phyloP scores from a whole-genome alignment of 2,113 vertebrate species.

The Willisornis vidua region DNA sequence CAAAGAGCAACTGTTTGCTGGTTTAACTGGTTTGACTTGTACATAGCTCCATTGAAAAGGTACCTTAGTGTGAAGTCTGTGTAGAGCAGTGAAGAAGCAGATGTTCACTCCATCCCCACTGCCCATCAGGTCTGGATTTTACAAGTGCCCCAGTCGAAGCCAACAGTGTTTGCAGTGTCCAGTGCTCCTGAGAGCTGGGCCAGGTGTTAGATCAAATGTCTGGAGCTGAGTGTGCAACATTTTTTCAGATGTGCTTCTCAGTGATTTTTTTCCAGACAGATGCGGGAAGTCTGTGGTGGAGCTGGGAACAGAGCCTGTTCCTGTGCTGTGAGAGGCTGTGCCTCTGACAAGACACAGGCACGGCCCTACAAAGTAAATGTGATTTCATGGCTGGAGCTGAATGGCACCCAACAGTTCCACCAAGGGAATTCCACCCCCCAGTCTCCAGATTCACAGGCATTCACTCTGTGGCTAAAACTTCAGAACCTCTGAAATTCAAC shows the following conservation, averaged over 20 bases:
- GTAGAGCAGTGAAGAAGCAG: constrained; percentile 20
- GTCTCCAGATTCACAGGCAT: neutral
- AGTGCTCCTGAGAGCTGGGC: neutral
- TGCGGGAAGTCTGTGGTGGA: constrained; percentile 59
- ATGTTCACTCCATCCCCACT: constrained; percentile 20
- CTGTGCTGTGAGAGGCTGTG: constrained; percentile 16
- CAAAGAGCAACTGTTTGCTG: constrained; percentile 58
- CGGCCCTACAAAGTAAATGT: constrained; percentile 18
- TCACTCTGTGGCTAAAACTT: neutral
- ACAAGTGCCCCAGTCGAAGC: neutral
- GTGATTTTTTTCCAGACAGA: constrained; percentile 54
- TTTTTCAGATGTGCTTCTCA: constrained; percentile 54
- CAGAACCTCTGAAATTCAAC: neutral
- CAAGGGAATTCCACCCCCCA: neutral
- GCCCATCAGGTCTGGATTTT: constrained; percentile 47
- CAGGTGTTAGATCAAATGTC: constrained; percentile 65
- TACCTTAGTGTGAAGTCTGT: constrained; percentile 26
- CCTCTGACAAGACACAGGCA: constrained; percentile 55
- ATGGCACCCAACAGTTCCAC: neutral
- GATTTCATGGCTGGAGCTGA: constrained; percentile 23
- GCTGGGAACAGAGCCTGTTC: constrained; percentile 57
- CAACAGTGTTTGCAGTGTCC: constrained; percentile 61
- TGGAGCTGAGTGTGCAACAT: constrained; percentile 1
- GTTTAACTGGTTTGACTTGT: constrained; percentile 56
- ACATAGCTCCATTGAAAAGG: neutral